Base-by-base conservation (phyloP, 2,888 invertebrate genomes). In the Trilocha varians region DNA sequence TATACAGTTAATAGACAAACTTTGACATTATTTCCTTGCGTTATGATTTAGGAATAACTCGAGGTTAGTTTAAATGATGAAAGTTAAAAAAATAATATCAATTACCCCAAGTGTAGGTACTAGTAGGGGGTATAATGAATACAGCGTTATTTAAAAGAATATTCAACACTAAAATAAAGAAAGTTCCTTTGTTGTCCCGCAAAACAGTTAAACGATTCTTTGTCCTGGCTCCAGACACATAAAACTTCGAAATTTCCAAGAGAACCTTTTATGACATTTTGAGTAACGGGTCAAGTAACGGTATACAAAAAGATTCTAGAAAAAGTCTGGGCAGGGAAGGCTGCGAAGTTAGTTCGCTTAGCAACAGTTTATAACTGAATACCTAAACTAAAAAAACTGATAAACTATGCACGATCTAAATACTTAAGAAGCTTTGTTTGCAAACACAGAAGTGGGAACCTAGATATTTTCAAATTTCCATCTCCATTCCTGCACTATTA, bases 201-300 rank as follows among this genome's bases (percentile, higher is more conserved):
- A 60, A 56, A 65, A 66, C 66, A 62, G 74, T 75, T 70, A 71
- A 73, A 70, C 61, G 66, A 59, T 58, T 68, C 77, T 76, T 78
- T 78, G 78, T 78, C 62, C 64, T 47, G 47, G 53, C 52, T 70
- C 74, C 77, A 78, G 78, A 78, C 79, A 71, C 71, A 78, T 78
- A 78, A 80, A 78, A 77, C 64, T 57, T 55, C 62, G 66, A 58
- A 75, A 74, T 67, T 68, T 69, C 60, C 47, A 55, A 65, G 54
- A 59, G 55, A 62, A 55, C 57, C 51, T 65, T 73, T 76, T 66
- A 71, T 70, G 60, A 63, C 57, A 49, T 54, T 64, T 56, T 54
- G 49, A 48, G 48, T 70, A 76, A 73, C 69, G 70, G 70, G 38
- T 38, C 35, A 14, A 32, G 13, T 42, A 42, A 39, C 38, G 35